A percentile compares a stretch with the other conserved stretches of the same genome.
phyloP scores from a whole-genome alignment of 2,113 vertebrate genomes.

The Cyprinus carpio region DNA sequence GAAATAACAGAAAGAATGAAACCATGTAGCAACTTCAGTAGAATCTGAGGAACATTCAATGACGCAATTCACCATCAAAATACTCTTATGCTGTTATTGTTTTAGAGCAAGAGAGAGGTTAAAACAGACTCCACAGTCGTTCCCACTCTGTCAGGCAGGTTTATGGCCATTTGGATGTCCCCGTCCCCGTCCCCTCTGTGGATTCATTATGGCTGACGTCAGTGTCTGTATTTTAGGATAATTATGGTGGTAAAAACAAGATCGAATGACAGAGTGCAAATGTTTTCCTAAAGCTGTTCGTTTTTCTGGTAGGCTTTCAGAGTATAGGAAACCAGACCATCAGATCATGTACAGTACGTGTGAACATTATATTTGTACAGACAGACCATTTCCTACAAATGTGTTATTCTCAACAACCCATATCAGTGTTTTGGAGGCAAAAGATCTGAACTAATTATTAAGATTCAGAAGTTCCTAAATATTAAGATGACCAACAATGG shows the following conservation, averaged over 20 bases:
- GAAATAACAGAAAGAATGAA: not conserved
- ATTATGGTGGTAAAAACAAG: conserved; percentile 30
- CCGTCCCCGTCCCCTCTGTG: not conserved
- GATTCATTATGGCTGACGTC: conserved; percentile 8
- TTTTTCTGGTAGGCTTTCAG: not conserved
- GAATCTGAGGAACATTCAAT: not conserved
- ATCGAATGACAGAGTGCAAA: conserved; percentile 18
- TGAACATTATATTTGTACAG: not conserved
- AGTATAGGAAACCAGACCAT: not conserved
- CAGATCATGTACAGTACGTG: not conserved
- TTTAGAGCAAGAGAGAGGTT: not conserved
- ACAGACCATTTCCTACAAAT: not conserved
- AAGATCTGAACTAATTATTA: not conserved
- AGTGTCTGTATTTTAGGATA: conserved; percentile 27
- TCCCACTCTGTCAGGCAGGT: not conserved
- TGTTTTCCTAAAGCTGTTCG: conserved; percentile 24
- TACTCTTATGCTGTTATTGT: not conserved
- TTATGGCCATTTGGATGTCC: conserved; percentile 2
- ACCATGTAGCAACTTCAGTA: not conserved
- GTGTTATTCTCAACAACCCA: not conserved
- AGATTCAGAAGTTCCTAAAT: not conserved
- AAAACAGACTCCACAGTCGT: not conserved
- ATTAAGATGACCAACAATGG: not conserved
- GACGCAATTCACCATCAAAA: not conserved
- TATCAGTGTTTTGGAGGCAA: not conserved